Evolutionary conservation across 2,797 vertebrate species (phyloP), one percentile per base, ranked within the genome.

Genomic region (Sebastes vulpes): DNA sequence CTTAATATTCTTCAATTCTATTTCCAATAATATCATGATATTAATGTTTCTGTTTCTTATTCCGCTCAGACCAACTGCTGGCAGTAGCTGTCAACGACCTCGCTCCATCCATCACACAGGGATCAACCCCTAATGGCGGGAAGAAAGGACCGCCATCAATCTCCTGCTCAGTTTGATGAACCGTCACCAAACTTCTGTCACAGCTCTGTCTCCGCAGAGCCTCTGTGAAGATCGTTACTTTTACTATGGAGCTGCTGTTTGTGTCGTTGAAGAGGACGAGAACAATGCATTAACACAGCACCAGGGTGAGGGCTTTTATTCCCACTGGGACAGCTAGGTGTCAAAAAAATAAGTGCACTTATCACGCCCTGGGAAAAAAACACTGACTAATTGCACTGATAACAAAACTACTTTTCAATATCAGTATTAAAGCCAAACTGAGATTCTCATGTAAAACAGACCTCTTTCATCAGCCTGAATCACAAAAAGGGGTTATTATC

Each of bases 391-490:
- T 66, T 64, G 59, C 35, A 28, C 59, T 20, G 6, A 75, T 28
- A 48, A 71, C 21, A 71, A n/a, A 73, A 77, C 63, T 60, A 63
- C 57, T 63, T 8, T 28, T 64, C 5, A 26, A 48, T 21, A 74
- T 65, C 9, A 18, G 29, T 31, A 10, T 59, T 32, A 70, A 65
- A 77, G 73, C 23, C 6, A 9, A 18, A 53, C 11, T 8, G 20
- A 28, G 42, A 35, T 42, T 52, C 28, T 3, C 56, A 14, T 60
- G 29, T 68, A 65, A 77, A 79, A 81, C 4, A 72, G 56, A 58
- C n/a, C 11, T 63, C 66, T 80, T 82, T 77, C 69, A 86, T 78
- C 60, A 73, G 67, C 12, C 75, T 52, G 52, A 82, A 72, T 79
- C 6, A 65, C 61, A 42, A 65, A 75, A 80, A 60, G 28, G 58